phyloP scores from a whole-genome alignment of 92 coral and sea anemone species.

The Epizoanthus fatuus region DNA sequence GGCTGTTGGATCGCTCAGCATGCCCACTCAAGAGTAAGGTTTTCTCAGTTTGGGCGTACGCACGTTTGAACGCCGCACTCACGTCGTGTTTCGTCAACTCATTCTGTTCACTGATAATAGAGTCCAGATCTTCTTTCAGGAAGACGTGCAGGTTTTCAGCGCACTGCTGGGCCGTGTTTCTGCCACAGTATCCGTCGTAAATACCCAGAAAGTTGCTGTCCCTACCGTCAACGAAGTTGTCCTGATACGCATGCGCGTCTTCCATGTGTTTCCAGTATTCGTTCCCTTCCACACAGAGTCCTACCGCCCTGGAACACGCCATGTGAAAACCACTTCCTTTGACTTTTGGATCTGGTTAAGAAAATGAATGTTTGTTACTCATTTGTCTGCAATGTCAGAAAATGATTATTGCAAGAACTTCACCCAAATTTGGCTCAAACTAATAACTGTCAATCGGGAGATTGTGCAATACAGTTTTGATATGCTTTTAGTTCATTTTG shows the following conservation, averaged over 20 bases:
- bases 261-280: slow-evolving; percentile 83
- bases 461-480: no score
- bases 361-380: background rate
- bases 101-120: slow-evolving; percentile 27
- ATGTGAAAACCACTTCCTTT: slow-evolving; percentile 61
- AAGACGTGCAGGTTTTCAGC: slow-evolving; percentile 84
- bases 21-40: slow-evolving; percentile 63
- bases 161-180: slow-evolving; percentile 81
- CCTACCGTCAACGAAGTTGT: slow-evolving; percentile 73
- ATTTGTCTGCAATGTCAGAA: background rate
- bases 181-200: slow-evolving; percentile 95
- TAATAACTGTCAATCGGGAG: no score
- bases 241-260: slow-evolving; percentile 75
- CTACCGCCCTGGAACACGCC: slow-evolving; percentile 76
- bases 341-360: slow-evolving; percentile 68
- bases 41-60: slow-evolving; percentile 80
- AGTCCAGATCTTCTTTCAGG: slow-evolving; percentile 74
- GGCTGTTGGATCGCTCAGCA: slow-evolving; percentile 79
- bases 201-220: slow-evolving; percentile 83
- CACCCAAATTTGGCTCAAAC: no score
- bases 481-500: no score
- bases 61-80: slow-evolving; percentile 74
- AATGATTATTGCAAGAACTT: no score
- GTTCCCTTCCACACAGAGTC: slow-evolving; percentile 89
- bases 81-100: slow-evolving; percentile 53